Evolutionary conservation across 2,888 invertebrate genomes (phyloP).

Genomic region (Minunthozetes semirufus): DNA sequence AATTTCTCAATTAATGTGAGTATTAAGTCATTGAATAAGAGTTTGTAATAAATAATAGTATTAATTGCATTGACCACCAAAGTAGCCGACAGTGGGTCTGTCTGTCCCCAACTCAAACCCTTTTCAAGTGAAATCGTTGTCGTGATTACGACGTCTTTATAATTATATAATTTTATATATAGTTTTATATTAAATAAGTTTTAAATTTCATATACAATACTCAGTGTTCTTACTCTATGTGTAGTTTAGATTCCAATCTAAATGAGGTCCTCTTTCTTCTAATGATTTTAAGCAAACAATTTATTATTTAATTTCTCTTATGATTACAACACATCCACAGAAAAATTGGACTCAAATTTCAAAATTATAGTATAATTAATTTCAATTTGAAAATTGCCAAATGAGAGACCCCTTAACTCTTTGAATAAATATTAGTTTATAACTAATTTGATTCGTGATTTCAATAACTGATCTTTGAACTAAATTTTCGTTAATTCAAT

Average conservation of each 20-base stretch:
- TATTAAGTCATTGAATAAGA: too few relatives aligned
- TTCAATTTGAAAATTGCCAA: background rate
- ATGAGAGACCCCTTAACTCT: background rate
- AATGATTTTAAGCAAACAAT: background rate
- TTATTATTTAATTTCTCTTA: background rate
- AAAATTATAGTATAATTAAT: constrained; percentile 3
- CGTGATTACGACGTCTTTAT: background rate
- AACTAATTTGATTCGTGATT: background rate
- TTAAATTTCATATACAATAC: too few relatives aligned
- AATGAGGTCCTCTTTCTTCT: background rate
- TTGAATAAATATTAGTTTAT: background rate
- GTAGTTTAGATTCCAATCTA: background rate
- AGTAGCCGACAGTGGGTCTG: background rate
- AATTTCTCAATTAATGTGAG: too few relatives aligned
- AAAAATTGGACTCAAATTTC: background rate
- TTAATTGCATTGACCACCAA: constrained; percentile 30
- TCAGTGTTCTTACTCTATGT: background rate
- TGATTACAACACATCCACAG: constrained; percentile 2
- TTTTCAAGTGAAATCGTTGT: background rate
- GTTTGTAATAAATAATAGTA: background rate
- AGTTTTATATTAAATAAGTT: too few relatives aligned
- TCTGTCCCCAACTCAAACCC: background rate
- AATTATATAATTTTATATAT: too few relatives aligned
- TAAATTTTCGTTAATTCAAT: too few relatives aligned
- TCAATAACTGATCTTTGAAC: background rate